Evolutionary conservation across 2,797 vertebrate genomes (phyloP), one percentile per base, ranked within the genome.

Genomic region (Iguana delicatissima): DNA sequence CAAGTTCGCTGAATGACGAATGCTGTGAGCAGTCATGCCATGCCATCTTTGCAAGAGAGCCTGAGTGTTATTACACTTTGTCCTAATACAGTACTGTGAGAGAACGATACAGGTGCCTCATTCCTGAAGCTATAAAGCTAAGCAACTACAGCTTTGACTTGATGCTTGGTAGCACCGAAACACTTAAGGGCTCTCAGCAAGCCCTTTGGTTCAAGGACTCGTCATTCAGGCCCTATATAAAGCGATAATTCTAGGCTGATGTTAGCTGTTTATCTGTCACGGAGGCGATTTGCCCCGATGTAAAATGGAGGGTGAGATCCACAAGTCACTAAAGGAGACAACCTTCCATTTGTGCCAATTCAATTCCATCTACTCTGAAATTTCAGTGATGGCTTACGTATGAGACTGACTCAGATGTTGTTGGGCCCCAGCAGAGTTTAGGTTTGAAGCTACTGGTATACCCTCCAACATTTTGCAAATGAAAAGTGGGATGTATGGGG

Each of bases 41-140:
- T 93, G 76, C 90, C 86, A 91, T 90, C 55, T 90, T 22, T 85
- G 62, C 85, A 92, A 94, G 13, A 72, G 89, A 93, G 89, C 86
- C 57, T 62, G 0, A 0, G 81, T 93, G 90, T 93, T 96, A 94
- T 95, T 96, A 93, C 91, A 87, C 91, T 95, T 92, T 84, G 92
- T 93, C 94, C 92, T 93, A 93, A 94, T 93, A 93, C 0, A 94
- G 95, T 91, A 86, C 93, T 91, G 62, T 93, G 92, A 92, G 93
- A 94, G 95, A 92, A 69, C 89, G 76, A 90, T 81, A 79, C 4
- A 80, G 73, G 86, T 24, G 52, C 90, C 90, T 93, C 91, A 93
- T 93, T 94, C 94, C 86, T 81, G 73, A 93, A 89, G 90, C 92
- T 81, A 87, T 90, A 93, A 94, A 88, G 35, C 69, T 29, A 76